Evolutionary conservation across 1,140 invertebrate species (phyloP).

Genomic region (Oreohelix idahoensis): DNA sequence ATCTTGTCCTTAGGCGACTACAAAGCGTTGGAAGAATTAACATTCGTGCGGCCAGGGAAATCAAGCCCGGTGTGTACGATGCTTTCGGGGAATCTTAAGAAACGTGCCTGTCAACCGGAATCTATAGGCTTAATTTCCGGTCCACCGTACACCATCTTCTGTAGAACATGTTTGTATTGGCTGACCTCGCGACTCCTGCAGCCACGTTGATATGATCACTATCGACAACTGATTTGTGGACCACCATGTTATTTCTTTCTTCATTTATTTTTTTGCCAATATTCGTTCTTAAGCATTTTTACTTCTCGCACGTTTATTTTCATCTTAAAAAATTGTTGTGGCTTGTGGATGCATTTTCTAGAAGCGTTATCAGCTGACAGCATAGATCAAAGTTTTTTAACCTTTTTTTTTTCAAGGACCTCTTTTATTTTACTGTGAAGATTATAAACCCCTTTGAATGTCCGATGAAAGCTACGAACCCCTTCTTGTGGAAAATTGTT

Average conservation of each 20-base stretch:
- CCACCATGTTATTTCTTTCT: not conserved
- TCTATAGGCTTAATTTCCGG: slow-evolving; percentile 19
- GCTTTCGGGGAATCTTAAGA: slow-evolving; percentile 5
- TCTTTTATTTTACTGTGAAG: too few relatives aligned
- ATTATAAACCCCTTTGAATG: too few relatives aligned
- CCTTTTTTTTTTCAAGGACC: too few relatives aligned
- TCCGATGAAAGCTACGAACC: too few relatives aligned
- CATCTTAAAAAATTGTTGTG: not conserved
- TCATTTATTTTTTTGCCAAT: not conserved
- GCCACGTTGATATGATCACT: not conserved
- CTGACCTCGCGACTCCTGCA: not conserved
- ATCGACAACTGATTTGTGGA: not conserved
- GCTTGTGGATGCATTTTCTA: not conserved
- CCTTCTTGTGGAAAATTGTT: too few relatives aligned
- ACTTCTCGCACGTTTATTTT: not conserved
- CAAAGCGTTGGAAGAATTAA: not conserved
- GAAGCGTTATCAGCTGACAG: too few relatives aligned
- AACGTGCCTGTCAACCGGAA: not conserved
- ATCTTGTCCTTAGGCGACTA: not conserved
- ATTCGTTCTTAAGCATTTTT: not conserved
- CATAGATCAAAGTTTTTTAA: too few relatives aligned
- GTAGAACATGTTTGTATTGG: slow-evolving; percentile 2
- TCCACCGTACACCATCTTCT: slow-evolving; percentile 1
- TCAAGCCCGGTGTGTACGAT: slow-evolving; percentile 1
- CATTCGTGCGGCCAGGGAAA: not conserved